Conservation (phyloP, 1,140 invertebrate genomes). For the Euglossa dilemma region DNA sequence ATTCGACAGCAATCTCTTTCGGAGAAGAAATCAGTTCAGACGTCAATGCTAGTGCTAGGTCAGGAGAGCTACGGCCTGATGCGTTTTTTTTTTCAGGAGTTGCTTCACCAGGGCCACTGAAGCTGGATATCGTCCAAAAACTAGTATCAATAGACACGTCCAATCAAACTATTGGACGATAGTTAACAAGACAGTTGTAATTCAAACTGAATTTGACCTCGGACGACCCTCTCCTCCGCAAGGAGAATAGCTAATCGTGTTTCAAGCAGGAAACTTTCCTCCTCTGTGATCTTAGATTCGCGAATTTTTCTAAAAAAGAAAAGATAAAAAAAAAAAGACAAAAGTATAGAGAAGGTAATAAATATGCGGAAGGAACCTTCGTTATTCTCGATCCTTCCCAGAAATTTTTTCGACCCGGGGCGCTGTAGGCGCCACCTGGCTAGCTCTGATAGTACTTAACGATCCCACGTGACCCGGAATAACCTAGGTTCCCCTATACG, state of each 20-base stretch:
- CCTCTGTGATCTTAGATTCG: neutral
- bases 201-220: conserved; percentile 43
- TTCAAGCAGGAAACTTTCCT: neutral
- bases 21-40: neutral
- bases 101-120: neutral
- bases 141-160: conserved; percentile 36
- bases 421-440: neutral
- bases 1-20: neutral
- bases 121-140: conserved; percentile 8
- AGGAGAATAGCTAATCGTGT: conserved; percentile 18
- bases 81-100: neutral
- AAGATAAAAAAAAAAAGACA: neutral
- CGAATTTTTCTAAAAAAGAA: neutral
- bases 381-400: neutral
- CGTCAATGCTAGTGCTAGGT: neutral
- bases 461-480: neutral
- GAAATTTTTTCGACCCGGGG: neutral
- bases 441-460: conserved; percentile 15
- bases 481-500: neutral
- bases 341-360: neutral
- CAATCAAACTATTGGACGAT: conserved; percentile 11
- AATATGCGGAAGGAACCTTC: neutral
- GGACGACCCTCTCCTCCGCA: conserved; percentile 27
- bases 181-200: conserved; percentile 18
- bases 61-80: neutral